Evolutionary conservation across 2,113 vertebrate species (phyloP), one percentile per base, ranked within the genome.

Genomic region (Bothrops jararaca): DNA sequence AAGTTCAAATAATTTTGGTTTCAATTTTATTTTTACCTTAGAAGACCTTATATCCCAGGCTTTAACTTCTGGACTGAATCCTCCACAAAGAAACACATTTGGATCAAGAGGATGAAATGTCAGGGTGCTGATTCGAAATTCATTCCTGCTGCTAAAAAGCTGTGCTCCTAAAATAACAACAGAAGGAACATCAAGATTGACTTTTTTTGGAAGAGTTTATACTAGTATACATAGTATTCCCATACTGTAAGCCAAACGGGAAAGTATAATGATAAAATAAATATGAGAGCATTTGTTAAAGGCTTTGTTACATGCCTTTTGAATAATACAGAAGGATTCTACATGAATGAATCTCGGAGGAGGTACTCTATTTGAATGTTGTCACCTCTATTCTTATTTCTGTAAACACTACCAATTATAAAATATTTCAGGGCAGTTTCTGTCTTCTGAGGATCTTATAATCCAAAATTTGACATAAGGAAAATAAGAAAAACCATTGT

Each of bases 41-140:
- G 97, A 96, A 86, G 96, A 97, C 95, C 99, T 98, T 60, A 97
- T 90, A 96, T 99, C 99, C 99, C 99, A 99, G 10, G 99, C 98
- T 95, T 98, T 99, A 96, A 99, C 98, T 94, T 97, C 97, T 0
- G 99, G 95, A 95, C 98, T 98, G 98, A 99, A 99, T 15, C 99
- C 99, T 69, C 98, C 99, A 91, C 98, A 99, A 92, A 99, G 92
- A 94, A 99, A 98, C 26, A 99, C 86, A 91, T 97, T 98, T 12
- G 98, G 97, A 91, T 98, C 98, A 90, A 96, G 95, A 48, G 99
- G 99, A 80, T 98, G 98, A 91, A 98, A 96, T 42, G 97, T 98
- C 92, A 98, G 96, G 0, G 98, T 95, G 74, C 98, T 98, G 96
- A 99, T 97, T 92, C 98, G 98, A 94, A 98, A 99, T 92, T 98